These are phyloP conservation scores for Acronicta leporina DNA, from an alignment of 2,888 invertebrate species.

Conservation along the genomic window DNA sequence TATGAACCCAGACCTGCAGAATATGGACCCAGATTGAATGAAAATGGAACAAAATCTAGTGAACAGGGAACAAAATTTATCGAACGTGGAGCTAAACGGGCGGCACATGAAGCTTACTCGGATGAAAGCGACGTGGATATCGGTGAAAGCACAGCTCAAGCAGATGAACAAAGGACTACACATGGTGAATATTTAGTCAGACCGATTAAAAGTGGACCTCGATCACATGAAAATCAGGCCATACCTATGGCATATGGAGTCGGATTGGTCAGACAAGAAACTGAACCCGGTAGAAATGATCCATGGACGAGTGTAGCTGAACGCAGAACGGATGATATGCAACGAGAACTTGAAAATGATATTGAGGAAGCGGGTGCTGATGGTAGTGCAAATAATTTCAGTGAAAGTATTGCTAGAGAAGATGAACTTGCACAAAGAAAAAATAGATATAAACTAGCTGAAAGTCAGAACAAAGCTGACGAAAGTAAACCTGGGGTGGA, in stretches of 20 bases:
- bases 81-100: neutral
- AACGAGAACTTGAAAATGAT: no score
- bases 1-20: neutral
- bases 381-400: neutral
- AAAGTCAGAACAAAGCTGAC: neutral
- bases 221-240: neutral
- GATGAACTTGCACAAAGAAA: neutral
- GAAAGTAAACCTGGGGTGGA: neutral
- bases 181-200: neutral
- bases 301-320: constrained; percentile 1
- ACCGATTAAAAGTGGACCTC: neutral
- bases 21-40: neutral
- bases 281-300: neutral
- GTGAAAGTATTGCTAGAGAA: neutral
- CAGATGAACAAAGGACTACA: neutral
- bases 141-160: neutral
- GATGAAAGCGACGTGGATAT: neutral
- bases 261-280: neutral
- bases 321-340: neutral
- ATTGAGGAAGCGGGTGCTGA: neutral
- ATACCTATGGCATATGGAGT: neutral
- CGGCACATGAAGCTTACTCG: neutral
- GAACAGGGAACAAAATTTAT: neutral
- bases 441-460: neutral
- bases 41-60: neutral